A percentile compares a stretch with the other conserved stretches of the same genome.
phyloP scores from a whole-genome alignment of 2,797 vertebrate genomes.

The Toxotes lorentzi region DNA sequence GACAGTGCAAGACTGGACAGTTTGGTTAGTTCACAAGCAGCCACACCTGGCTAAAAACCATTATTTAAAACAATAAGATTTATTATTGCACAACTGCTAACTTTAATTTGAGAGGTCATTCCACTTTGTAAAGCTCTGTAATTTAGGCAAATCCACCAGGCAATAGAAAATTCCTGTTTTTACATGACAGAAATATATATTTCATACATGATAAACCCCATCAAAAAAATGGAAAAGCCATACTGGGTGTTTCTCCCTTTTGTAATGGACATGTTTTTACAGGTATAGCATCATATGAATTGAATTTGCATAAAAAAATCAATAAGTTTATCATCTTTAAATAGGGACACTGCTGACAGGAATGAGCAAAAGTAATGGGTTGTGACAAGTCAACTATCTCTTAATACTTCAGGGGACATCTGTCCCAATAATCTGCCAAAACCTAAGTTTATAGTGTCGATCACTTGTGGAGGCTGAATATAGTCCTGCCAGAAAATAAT shows the following conservation, averaged over 20 bases:
- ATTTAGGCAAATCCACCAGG: neutral
- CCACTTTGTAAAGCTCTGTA: neutral
- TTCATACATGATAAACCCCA: neutral
- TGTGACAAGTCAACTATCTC: constrained; percentile 7
- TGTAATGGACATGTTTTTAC: neutral
- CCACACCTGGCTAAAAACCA: constrained; percentile 14
- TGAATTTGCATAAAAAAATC: neutral
- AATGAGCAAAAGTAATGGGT: constrained; percentile 11
- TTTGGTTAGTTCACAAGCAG: constrained; percentile 22
- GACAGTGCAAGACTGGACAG: constrained; percentile 3
- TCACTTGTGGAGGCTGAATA: constrained; percentile 43
- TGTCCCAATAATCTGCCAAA: constrained; percentile 28
- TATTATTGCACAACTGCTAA: neutral
- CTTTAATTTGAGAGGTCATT: neutral
- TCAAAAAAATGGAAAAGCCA: neutral
- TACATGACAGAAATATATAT: constrained; percentile 6
- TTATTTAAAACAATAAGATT: constrained; percentile 25
- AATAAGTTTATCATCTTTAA: neutral
- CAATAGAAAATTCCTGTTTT: neutral
- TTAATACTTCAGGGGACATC: constrained; percentile 23
- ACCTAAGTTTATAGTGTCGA: constrained; percentile 4
- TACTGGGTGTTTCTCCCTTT: neutral
- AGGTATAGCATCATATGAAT: neutral
- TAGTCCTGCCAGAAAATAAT: constrained; percentile 54
- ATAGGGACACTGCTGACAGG: neutral